These are phyloP conservation scores for Diplogasteroides magnus DNA, from an alignment of 1,140 invertebrate species.

Conservation along the genomic window DNA sequence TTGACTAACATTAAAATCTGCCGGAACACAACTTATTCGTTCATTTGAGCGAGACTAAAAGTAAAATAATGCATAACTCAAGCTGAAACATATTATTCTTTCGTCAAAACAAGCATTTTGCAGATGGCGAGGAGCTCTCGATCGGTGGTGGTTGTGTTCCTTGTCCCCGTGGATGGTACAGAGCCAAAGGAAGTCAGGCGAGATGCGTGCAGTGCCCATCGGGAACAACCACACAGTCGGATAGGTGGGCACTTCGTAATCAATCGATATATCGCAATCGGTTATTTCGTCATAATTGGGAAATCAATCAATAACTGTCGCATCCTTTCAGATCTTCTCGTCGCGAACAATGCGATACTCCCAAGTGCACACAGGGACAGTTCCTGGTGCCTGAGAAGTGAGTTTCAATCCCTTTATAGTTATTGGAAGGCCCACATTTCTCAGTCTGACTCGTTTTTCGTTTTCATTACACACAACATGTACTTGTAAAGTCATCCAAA, in stretches of 20 bases:
- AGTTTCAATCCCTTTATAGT: too few species aligned
- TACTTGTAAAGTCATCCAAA: too few species aligned
- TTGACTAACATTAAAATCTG: too few species aligned
- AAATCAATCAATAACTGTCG: not conserved
- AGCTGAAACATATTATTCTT: too few species aligned
- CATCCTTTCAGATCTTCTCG: conserved; percentile 70
- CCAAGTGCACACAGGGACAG: conserved; percentile 64
- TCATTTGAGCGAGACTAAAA: too few species aligned
- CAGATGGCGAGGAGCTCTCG: conserved; percentile 66
- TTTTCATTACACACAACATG: too few species aligned
- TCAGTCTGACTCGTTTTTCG: too few species aligned
- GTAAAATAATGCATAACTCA: too few species aligned
- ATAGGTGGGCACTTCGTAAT: not conserved
- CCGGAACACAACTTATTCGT: too few species aligned
- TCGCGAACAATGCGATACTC: conserved; percentile 82
- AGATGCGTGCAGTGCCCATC: conserved; percentile 80
- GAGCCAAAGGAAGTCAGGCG: conserved; percentile 78
- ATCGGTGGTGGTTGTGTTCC: conserved; percentile 75
- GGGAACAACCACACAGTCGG: conserved; percentile 56
- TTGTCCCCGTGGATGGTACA: conserved; percentile 81
- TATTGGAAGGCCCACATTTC: too few species aligned
- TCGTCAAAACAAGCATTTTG: conserved; percentile 13
- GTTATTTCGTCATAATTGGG: not conserved
- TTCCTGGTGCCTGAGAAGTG: conserved; percentile 73
- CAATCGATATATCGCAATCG: too few species aligned